Evolutionary conservation across 1,140 invertebrate species (phyloP).

Genomic region (Dermatophagoides farinae): DNA sequence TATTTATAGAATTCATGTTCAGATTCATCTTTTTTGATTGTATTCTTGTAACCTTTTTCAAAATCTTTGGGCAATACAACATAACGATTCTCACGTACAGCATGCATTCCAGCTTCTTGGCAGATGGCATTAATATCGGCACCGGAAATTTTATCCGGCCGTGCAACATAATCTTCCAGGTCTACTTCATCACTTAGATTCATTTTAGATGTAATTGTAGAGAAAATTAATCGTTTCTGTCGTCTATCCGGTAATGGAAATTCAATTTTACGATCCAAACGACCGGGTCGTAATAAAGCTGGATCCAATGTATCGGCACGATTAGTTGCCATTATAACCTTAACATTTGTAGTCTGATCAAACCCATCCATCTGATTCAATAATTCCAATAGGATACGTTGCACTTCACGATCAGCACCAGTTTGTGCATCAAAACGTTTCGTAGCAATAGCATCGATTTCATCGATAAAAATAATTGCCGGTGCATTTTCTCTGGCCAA

Average conservation of each 20-base stretch:
- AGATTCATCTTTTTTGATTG: conserved; percentile 97
- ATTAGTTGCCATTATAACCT: conserved; percentile 99
- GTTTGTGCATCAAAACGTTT: conserved; percentile 98
- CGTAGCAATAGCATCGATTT: conserved; percentile 95
- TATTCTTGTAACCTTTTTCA: conserved; percentile 98
- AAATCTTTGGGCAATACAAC: conserved; percentile 97
- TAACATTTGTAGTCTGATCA: conserved; percentile 98
- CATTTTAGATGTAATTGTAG: conserved; percentile 95
- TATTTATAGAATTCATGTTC: conserved; percentile 99
- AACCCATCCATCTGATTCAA: conserved; percentile 99
- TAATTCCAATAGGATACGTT: conserved; percentile 87
- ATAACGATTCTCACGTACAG: conserved; percentile 93
- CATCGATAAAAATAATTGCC: conserved; percentile 97
- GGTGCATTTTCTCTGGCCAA: conserved; percentile 97
- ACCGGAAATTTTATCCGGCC: conserved; percentile 93
- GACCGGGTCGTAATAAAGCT: conserved; percentile 80
- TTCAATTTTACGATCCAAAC: conserved; percentile 96
- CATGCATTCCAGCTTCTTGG: conserved; percentile 88
- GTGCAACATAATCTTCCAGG: conserved; percentile 91
- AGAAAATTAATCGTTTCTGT: conserved; percentile 93
- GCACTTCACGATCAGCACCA: conserved; percentile 95
- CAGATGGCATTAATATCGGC: conserved; percentile 99
- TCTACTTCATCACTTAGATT: conserved; percentile 99
- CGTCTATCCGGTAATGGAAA: conserved; percentile 92
- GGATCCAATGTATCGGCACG: conserved; percentile 95